phyloP scores from a whole-genome alignment of 2,888 invertebrate genomes.

The Carpatolechia fugitivella region DNA sequence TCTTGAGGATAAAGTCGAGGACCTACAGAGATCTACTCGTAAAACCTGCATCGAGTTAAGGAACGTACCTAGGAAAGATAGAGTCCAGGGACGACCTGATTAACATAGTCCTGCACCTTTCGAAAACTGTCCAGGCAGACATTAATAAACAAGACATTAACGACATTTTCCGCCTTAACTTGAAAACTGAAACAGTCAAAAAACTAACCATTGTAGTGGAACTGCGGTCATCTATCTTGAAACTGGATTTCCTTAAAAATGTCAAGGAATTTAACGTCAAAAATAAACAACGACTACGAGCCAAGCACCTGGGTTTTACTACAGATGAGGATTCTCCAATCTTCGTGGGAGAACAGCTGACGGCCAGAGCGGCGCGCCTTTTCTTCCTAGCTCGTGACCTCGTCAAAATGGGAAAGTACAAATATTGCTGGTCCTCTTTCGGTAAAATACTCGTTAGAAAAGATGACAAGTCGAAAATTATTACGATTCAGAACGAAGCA shows the following conservation, averaged over 20 bases:
- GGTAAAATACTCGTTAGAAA: constrained; percentile 13
- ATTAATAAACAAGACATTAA: not conserved
- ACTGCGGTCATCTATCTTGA: not conserved
- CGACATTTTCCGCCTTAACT: no score
- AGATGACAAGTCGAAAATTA: constrained; percentile 13
- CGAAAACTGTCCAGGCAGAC: not conserved
- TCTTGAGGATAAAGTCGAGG: no score
- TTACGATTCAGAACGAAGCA: constrained; percentile 15
- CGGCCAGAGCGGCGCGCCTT: constrained; percentile 16
- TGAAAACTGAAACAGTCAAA: no score
- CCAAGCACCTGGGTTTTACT: not conserved
- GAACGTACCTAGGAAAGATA: not conserved
- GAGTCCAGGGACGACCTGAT: not conserved
- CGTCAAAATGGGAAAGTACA: constrained; percentile 7
- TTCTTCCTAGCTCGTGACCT: constrained; percentile 22
- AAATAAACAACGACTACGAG: no score
- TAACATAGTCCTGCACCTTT: not conserved
- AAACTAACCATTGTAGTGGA: no score
- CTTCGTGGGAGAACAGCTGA: constrained; percentile 20
- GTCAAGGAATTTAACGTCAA: not conserved
- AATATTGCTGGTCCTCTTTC: constrained; percentile 22
- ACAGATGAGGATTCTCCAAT: constrained; percentile 21
- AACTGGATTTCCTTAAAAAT: not conserved
- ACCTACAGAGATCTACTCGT: not conserved
- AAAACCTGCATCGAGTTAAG: not conserved